Evolutionary conservation across 2,113 vertebrate genomes (phyloP), one percentile per base, ranked within the genome.

Genomic region (Scartelaos histophorus): DNA sequence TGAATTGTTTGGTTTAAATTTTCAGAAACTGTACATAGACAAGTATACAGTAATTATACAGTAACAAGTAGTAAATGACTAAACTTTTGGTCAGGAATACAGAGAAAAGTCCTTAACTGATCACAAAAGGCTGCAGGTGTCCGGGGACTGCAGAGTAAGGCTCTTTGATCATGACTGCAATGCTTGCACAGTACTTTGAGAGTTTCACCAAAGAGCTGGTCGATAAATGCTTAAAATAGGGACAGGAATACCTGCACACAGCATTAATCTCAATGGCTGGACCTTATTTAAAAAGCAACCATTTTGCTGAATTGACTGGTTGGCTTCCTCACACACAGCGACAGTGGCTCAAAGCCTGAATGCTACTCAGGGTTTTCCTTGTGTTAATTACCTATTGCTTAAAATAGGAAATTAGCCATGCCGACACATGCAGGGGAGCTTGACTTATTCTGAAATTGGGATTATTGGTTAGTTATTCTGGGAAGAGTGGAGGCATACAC

Each of bases 171-270:
- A 88, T n/a, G 49, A 17, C 49, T 53, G 49, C 68, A 90, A 85
- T 91, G 91, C 90, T 91, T 85, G 85, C 87, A 74, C 79, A 81
- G 90, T 88, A 89, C 90, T 91, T 92, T 92, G 72, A 80, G 83
- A 92, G 87, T 91, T 91, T 84, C 80, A 90, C 81, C 83, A 77
- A 79, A 65, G 12, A 70, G 35, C 77, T 77, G 79, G 91, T 92
- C 91, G 7, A 92, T 92, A 87, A 29, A 5, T 62, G 85, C 86
- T 89, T 89, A 87, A 90, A 91, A 91, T 91, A 90, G 85, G 86
- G 80, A 87, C 91, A 82, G 81, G 85, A 88, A 90, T 81, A 84
- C 77, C 80, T 76, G 75, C 68, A 76, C 81, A 85, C 89, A 91
- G 90, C 90, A 91, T 85, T 91, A 87, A 88, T 87, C 85, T 89